Conservation (phyloP, 2,888 invertebrate genomes). For the Nephrotoma flavescens region DNA sequence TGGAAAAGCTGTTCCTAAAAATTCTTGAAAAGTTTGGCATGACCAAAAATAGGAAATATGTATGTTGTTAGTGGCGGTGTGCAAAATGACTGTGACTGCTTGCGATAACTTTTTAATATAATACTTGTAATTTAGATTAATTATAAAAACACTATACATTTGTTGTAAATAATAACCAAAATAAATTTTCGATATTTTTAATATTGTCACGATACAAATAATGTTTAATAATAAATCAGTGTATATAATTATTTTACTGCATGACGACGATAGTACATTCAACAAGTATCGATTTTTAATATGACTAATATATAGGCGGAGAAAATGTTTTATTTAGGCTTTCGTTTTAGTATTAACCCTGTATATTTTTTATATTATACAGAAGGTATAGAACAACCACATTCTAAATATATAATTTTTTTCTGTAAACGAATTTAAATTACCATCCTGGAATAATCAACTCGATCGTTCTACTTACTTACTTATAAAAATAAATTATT, state of each 20-base stretch:
- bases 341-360: neutral
- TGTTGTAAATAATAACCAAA: neutral
- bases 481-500: neutral
- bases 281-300: neutral
- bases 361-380: neutral
- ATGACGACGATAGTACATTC: neutral
- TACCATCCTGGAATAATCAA: neutral
- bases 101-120: too few species aligned
- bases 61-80: too few species aligned
- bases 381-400: neutral
- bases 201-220: neutral
- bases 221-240: neutral
- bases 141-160: neutral
- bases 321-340: neutral
- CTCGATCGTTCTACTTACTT: neutral
- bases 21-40: too few species aligned
- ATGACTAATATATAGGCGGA: neutral
- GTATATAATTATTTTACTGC: neutral
- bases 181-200: neutral
- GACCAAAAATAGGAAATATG: too few species aligned
- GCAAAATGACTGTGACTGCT: too few species aligned
- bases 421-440: neutral
- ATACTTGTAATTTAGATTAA: neutral
- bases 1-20: too few species aligned
- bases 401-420: neutral